These are phyloP conservation scores for Hermaeophaga mercurialis DNA, from an alignment of 2,888 invertebrate genomes.

Conservation along the genomic window DNA sequence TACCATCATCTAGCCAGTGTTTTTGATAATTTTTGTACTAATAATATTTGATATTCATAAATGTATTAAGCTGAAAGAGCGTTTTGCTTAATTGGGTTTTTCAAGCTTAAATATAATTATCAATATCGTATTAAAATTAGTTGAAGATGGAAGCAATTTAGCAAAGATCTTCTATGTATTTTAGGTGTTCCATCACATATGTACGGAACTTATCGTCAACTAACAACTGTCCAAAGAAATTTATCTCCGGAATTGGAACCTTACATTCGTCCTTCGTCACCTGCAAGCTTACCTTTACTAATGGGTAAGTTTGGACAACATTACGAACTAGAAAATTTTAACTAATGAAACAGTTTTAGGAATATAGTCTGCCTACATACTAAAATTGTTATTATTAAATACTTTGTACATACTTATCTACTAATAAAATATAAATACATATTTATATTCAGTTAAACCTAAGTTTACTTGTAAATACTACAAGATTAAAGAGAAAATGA, in stretches of 20 bases:
- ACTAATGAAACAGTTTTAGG: conserved; percentile 25
- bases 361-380: too few species aligned
- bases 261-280: conserved; percentile 51
- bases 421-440: conserved; percentile 24
- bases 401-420: conserved; percentile 19
- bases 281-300: conserved; percentile 38
- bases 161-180: conserved; percentile 15
- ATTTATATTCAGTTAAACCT: conserved; percentile 13
- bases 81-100: too few species aligned
- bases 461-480: conserved; percentile 1
- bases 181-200: conserved; percentile 59
- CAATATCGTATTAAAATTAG: too few species aligned
- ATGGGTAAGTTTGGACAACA: conserved; percentile 51
- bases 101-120: too few species aligned
- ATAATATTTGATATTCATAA: too few species aligned
- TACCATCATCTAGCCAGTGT: too few species aligned
- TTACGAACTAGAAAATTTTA: conserved; percentile 43
- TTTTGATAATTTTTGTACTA: too few species aligned
- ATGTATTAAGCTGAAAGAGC: too few species aligned
- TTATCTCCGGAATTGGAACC: conserved; percentile 47
- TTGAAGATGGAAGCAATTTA: too few species aligned
- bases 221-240: conserved; percentile 50
- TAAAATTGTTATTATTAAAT: conserved; percentile 20
- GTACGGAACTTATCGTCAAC: conserved; percentile 59
- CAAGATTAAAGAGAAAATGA: too few species aligned